A percentile compares a stretch with the other conserved stretches of the same genome.
Conservation (phyloP, 2,888 invertebrate species). For the Philereme vetulata region DNA sequence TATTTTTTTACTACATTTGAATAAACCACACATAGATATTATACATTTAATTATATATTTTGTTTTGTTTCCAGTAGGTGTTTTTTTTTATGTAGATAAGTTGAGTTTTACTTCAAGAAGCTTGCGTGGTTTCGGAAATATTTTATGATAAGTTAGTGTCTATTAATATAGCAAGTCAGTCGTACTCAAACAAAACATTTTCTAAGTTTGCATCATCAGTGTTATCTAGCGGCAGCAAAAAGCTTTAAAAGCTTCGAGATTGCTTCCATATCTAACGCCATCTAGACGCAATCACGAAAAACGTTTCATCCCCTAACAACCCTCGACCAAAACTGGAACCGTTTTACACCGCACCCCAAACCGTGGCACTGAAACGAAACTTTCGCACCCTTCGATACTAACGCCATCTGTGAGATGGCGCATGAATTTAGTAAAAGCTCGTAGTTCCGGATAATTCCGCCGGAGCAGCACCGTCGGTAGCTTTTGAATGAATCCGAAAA, state of each 20-base stretch:
- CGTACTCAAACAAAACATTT: no score
- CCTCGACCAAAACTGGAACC: constrained; percentile 46
- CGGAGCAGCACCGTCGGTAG: constrained; percentile 55
- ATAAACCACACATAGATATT: no score
- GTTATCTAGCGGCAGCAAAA: constrained; percentile 19
- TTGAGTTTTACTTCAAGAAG: no score
- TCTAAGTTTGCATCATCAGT: background rate
- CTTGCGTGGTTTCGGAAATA: no score
- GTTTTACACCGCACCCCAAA: constrained; percentile 51
- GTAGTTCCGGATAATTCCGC: constrained; percentile 65
- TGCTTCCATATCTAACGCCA: constrained; percentile 27
- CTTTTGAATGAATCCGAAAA: constrained; percentile 74
- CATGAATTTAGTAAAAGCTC: constrained; percentile 65
- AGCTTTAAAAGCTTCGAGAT: constrained; percentile 16
- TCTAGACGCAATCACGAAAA: constrained; percentile 35
- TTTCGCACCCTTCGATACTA: constrained; percentile 45
- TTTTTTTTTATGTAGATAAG: no score
- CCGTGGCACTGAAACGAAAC: constrained; percentile 40
- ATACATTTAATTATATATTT: no score
- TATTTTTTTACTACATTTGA: no score
- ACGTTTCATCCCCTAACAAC: constrained; percentile 53
- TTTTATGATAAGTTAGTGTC: no score
- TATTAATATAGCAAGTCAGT: no score
- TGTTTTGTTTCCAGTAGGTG: no score
- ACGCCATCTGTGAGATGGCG: constrained; percentile 75